Base-by-base conservation (phyloP, 1,140 invertebrate species). In the Saxidomus purpurata region DNA sequence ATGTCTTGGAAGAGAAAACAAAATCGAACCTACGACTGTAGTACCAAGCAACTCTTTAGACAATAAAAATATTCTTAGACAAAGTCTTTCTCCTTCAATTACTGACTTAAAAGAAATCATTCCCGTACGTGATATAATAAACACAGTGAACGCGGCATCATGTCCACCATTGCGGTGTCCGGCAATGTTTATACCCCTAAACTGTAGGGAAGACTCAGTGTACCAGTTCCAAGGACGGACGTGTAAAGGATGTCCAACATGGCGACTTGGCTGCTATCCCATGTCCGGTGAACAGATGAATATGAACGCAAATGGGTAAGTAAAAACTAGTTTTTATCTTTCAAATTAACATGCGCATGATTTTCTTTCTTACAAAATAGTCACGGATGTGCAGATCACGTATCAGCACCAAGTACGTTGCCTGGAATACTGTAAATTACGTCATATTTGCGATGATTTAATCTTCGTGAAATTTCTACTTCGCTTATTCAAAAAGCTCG, bases 291-390 rank as follows among this genome's bases (percentile, higher is more conserved):
- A 40, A 15, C 28, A 52, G 13, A 47, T 63, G 25, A 81, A 71
- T 17, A 47, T 52, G n/a, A 88, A 88, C 77, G 55, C 74, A 4
- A 88, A 88, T 52, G 86, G 86, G 86, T 88, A 38, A 67, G 86
- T 87, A 22, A 43, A 43, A 43, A 8, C 15, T 43, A 4, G 43
- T 4, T 43, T 43, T 43, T 15, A 15, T n/a, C n/a, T n/a, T n/a
- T n/a, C n/a, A n/a, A n/a, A n/a, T n/a, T n/a, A n/a, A n/a, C n/a
- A n/a, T n/a, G n/a, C n/a, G n/a, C n/a, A n/a, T n/a, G n/a, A n/a
- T n/a, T n/a, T n/a, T 47, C 8, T 47, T 47, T 47, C 43, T 47
- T 47, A n/a, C n/a, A n/a, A n/a, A n/a, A n/a, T n/a, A n/a, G n/a
- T n/a, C n/a, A n/a, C n/a, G n/a, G n/a, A n/a, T n/a, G n/a, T n/a